A percentile compares a stretch with the other conserved stretches of the same genome.
phyloP scores from a whole-genome alignment of 2,888 invertebrate species.

The Theristus sp. region DNA sequence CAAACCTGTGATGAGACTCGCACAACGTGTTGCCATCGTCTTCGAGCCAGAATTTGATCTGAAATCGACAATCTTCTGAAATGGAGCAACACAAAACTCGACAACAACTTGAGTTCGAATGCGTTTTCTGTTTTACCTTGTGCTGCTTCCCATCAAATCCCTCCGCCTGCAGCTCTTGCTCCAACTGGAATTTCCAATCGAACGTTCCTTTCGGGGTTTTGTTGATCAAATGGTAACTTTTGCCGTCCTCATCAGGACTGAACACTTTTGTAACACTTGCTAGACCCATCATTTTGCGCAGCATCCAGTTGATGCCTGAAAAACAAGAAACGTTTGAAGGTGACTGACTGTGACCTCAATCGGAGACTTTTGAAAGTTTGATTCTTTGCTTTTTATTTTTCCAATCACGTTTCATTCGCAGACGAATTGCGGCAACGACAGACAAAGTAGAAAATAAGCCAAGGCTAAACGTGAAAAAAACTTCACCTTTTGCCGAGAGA shows the following conservation, averaged over 20 bases:
- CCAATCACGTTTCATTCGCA: no score
- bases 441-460: no score
- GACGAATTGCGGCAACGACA: no score
- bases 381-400: no score
- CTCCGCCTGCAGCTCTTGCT: background rate
- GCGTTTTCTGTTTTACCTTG: no score
- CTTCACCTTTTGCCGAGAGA: constrained; percentile 21
- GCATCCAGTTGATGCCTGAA: constrained; percentile 3
- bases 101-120: no score
- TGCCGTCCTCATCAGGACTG: background rate
- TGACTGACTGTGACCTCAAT: background rate
- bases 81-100: no score
- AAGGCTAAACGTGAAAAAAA: no score
- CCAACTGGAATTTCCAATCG: constrained; percentile 1
- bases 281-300: constrained; percentile 2
- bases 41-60: background rate
- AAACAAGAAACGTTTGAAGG: no score
- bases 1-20: background rate
- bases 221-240: background rate
- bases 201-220: background rate
- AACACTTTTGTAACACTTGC: background rate
- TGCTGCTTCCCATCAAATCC: constrained; percentile 2
- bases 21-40: background rate
- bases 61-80: no score
- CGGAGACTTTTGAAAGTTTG: no score